Percentiles rank a stretch among this genome's conserved stretches.
Evolutionary conservation across 2,113 vertebrate species (phyloP).

Genomic region (Corythornis vintsioides): DNA sequence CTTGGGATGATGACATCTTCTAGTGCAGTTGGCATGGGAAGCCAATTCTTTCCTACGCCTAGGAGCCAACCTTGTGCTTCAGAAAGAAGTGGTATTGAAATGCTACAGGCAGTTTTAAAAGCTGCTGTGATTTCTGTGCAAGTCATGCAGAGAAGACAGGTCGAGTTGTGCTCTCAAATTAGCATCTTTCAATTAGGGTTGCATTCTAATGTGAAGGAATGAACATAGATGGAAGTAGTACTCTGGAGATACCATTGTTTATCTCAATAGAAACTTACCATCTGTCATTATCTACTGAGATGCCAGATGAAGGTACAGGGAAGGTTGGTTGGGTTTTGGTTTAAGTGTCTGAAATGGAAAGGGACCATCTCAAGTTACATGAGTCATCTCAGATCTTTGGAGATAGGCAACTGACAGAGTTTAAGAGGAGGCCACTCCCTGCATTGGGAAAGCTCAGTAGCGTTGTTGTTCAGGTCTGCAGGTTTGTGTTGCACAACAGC

Average conservation of each 20-base stretch:
- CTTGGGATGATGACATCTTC: neutral
- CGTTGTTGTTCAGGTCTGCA: neutral
- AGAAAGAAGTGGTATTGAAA: neutral
- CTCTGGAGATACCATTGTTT: neutral
- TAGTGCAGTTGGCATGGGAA: neutral
- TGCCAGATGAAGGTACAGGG: neutral
- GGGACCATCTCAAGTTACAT: neutral
- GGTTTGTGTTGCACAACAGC: conserved; percentile 29
- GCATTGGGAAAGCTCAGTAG: conserved; percentile 14
- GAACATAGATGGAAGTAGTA: neutral
- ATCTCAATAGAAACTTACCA: neutral
- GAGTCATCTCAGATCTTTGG: neutral
- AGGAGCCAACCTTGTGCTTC: neutral
- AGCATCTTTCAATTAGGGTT: neutral
- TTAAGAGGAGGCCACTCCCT: conserved; percentile 26
- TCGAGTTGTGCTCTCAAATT: neutral
- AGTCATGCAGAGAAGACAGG: neutral
- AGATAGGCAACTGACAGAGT: neutral
- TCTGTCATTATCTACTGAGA: neutral
- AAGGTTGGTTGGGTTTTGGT: neutral
- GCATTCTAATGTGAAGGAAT: neutral
- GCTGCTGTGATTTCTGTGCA: neutral
- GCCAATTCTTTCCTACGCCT: neutral
- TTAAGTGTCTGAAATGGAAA: neutral
- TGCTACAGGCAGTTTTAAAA: neutral